Conservation (phyloP, 1,140 invertebrate species). For the Drosophila teissieri region DNA sequence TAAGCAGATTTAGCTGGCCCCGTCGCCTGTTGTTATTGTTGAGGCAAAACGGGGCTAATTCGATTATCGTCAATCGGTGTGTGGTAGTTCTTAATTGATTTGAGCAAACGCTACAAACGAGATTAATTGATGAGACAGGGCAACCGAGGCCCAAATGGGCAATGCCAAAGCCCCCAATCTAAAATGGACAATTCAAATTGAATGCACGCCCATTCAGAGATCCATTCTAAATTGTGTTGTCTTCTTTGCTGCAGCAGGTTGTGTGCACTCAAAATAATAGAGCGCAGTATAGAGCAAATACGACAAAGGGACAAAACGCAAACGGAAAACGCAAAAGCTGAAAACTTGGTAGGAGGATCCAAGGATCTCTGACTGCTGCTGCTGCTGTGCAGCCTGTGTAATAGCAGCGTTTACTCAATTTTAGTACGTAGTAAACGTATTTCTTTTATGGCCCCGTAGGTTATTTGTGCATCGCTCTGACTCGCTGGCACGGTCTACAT, state of each 20-base stretch:
- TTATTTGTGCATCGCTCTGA: conserved; percentile 68
- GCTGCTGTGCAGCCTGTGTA: conserved; percentile 66
- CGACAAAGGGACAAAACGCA: conserved; percentile 25
- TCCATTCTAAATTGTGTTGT: conserved; percentile 43
- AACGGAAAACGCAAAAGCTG: not conserved
- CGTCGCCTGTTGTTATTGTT: conserved; percentile 12
- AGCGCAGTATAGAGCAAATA: conserved; percentile 52
- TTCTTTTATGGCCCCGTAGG: conserved; percentile 74
- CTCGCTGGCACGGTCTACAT: conserved; percentile 55
- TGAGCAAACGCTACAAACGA: conserved; percentile 59
- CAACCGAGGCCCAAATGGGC: conserved; percentile 17
- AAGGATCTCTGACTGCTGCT: conserved; percentile 22
- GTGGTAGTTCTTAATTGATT: conserved; percentile 63
- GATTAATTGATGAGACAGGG: conserved; percentile 64
- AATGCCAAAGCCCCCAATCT: conserved; percentile 14
- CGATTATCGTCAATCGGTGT: conserved; percentile 52
- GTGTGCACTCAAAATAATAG: conserved; percentile 77
- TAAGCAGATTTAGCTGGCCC: conserved; percentile 4
- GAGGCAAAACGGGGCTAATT: conserved; percentile 54
- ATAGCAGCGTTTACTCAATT: conserved; percentile 81
- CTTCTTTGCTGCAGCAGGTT: conserved; percentile 69
- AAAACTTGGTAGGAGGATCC: not conserved
- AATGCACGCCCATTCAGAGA: conserved; percentile 9
- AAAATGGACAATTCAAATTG: conserved; percentile 54
- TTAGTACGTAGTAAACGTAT: conserved; percentile 81